Percentiles rank a stretch among this genome's conserved stretches.
phyloP scores from a whole-genome alignment of 2,113 vertebrate species.

The Colius striatus region DNA sequence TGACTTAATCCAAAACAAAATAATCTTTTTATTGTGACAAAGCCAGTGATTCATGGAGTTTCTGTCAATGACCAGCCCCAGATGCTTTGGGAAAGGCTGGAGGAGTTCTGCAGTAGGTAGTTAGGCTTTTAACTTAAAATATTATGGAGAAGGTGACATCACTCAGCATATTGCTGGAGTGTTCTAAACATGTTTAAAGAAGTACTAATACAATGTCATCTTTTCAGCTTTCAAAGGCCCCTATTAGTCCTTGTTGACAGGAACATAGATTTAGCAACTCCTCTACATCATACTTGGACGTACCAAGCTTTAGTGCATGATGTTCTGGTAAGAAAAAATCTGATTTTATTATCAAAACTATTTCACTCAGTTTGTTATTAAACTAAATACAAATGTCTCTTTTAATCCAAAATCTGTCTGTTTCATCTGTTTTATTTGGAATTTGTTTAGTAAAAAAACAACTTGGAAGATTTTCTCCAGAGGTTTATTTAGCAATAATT shows the following conservation, averaged over 20 bases:
- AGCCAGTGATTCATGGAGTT: neutral
- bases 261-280: constrained; percentile 97
- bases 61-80: neutral
- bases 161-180: neutral
- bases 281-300: constrained; percentile 98
- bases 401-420: neutral
- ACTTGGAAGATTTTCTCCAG: neutral
- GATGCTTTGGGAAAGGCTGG: neutral
- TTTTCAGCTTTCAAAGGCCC: constrained; percentile 93
- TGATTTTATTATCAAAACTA: constrained; percentile 40
- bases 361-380: neutral
- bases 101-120: neutral
- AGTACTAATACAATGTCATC: constrained; percentile 47
- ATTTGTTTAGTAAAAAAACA: neutral
- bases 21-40: neutral
- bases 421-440: neutral
- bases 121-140: neutral
- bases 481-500: neutral
- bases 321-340: constrained; percentile 88
- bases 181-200: constrained; percentile 24
- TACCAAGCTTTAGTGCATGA: constrained; percentile 99
- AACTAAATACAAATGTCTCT: neutral
- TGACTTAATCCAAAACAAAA: neutral
- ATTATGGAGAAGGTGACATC: neutral
- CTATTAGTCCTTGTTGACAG: constrained; percentile 95